A percentile compares a stretch with the other conserved stretches of the same genome.
phyloP scores from a whole-genome alignment of 2,797 vertebrate species.

The Gobionotothen gibberifrons region DNA sequence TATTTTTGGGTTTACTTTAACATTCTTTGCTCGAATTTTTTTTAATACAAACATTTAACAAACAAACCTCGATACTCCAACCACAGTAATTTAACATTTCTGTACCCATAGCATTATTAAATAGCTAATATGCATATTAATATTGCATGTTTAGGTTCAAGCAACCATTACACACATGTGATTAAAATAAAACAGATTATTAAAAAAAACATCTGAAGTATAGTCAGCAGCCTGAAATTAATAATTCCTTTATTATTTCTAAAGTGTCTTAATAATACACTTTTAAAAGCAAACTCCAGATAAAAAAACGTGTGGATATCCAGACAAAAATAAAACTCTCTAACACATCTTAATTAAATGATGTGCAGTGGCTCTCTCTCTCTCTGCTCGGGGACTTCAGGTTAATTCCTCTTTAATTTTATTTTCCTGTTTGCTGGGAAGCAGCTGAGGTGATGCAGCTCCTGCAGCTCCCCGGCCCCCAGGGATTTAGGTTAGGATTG shows the following conservation, averaged over 20 bases:
- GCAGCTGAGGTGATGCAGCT: conserved; percentile 86
- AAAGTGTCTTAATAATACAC: not conserved
- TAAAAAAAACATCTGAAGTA: not conserved
- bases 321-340: not conserved
- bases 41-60: no score
- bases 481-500: conserved; percentile 92
- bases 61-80: not conserved
- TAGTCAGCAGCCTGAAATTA: not conserved
- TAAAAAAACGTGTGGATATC: conserved; percentile 1
- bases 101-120: not conserved
- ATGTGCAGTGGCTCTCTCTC: conserved; percentile 44
- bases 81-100: not conserved
- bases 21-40: not conserved
- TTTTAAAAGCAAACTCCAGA: conserved; percentile 2
- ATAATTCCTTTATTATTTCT: not conserved
- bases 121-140: not conserved
- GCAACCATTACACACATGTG: not conserved
- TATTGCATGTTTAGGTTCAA: not conserved
- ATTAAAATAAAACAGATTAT: not conserved
- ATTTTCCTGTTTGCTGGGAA: conserved; percentile 86
- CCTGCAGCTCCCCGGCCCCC: conserved; percentile 88
- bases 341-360: conserved; percentile 54
- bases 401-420: conserved; percentile 79
- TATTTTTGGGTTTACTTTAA: not conserved
- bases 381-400: conserved; percentile 37